These are phyloP conservation scores for Mimumesa dahlbomi DNA, from an alignment of 2,888 invertebrate genomes.

Conservation along the genomic window DNA sequence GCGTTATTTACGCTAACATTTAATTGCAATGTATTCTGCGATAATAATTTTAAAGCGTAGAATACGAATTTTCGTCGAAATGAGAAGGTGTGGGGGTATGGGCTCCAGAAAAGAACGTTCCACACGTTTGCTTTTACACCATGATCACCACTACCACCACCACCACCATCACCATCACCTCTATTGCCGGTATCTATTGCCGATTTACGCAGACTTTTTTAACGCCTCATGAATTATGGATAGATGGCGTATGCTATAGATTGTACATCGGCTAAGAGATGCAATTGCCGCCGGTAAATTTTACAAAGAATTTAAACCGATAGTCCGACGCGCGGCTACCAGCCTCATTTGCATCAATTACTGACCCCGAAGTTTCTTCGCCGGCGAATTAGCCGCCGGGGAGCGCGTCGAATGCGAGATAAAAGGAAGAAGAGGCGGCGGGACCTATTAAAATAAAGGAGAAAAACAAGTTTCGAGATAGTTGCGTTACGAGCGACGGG, in stretches of 20 bases:
- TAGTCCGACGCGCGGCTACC: slow-evolving; percentile 52
- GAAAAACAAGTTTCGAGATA: slow-evolving; percentile 79
- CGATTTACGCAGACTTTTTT: slow-evolving; percentile 38
- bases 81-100: neutral
- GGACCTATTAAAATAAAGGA: slow-evolving; percentile 76
- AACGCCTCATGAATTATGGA: slow-evolving; percentile 33
- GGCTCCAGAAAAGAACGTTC: neutral
- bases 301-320: slow-evolving; percentile 66
- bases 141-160: too few species aligned
- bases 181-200: slow-evolving; percentile 16
- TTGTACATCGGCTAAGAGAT: slow-evolving; percentile 34
- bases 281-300: slow-evolving; percentile 56
- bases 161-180: neutral
- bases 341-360: slow-evolving; percentile 78
- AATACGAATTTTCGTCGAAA: slow-evolving; percentile 2
- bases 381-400: slow-evolving; percentile 74
- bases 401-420: slow-evolving; percentile 73
- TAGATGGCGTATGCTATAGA: neutral
- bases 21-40: slow-evolving; percentile 52
- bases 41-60: slow-evolving; percentile 47
- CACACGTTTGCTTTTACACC: neutral
- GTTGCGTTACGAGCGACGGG: slow-evolving; percentile 78
- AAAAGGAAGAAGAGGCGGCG: slow-evolving; percentile 64
- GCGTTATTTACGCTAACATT: slow-evolving; percentile 58
- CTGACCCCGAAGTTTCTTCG: slow-evolving; percentile 73